Conservation (phyloP, 2,797 vertebrate species). For the Prunella strophiata region DNA sequence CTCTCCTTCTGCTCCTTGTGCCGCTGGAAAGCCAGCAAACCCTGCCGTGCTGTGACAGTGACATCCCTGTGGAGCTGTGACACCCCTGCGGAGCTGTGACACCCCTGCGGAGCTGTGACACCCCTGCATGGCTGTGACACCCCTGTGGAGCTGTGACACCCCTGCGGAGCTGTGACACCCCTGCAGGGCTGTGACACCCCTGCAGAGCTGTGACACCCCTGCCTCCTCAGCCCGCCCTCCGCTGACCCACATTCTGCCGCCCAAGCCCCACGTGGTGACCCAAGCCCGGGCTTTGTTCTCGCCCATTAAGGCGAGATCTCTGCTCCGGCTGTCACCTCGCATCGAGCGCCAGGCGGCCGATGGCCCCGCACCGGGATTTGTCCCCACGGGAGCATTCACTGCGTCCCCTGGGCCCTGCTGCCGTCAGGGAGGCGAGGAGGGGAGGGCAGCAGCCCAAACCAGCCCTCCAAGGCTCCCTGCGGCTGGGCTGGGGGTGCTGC, state of each 20-base stretch:
- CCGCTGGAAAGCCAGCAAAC: not conserved
- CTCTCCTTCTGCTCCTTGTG: not conserved
- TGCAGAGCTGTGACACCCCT: not conserved
- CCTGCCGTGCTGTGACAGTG: not conserved
- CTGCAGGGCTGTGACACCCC: not conserved
- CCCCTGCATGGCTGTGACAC: not conserved
- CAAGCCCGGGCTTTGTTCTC: not conserved
- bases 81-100: not conserved
- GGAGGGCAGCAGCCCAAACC: not conserved
- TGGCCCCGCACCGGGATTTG: not conserved
- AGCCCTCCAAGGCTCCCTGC: accelerated
- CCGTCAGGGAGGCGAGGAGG: accelerated
- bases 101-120: not conserved
- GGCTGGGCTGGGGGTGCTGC: not conserved
- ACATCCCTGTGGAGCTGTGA: not conserved
- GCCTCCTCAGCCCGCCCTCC: not conserved
- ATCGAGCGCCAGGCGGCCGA: not conserved
- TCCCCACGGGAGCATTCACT: not conserved
- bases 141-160: not conserved
- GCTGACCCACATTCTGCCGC: not conserved
- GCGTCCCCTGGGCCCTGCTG: not conserved
- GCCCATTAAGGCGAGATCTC: not conserved
- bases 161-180: too few relatives aligned
- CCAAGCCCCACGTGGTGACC: not conserved
- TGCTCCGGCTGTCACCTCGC: not conserved